Conservation (phyloP, 2,797 vertebrate species). For the Clarias pachynema region DNA sequence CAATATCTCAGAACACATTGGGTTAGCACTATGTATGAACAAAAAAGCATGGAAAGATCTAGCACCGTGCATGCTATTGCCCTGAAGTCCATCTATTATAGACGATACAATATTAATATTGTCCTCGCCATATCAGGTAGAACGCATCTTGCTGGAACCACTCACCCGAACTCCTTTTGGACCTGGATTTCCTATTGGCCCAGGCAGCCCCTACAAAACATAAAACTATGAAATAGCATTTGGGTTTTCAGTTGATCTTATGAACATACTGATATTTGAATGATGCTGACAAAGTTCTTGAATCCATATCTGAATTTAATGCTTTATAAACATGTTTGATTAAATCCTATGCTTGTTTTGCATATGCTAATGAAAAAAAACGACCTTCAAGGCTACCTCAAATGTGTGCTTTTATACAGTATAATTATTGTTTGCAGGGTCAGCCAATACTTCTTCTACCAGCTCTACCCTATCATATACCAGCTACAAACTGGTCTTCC, state of each 20-base stretch:
- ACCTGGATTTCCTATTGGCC: conserved; percentile 87
- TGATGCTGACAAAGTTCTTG: neutral
- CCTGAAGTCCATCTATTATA: neutral
- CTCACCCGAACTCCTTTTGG: conserved; percentile 92
- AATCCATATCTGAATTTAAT: conserved; percentile 22
- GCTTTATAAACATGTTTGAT: neutral
- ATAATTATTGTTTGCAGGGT: neutral
- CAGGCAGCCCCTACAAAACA: conserved; percentile 91
- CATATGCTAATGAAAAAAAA: neutral
- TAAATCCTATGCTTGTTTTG: neutral
- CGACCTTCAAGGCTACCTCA: neutral
- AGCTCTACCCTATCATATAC: neutral
- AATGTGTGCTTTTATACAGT: neutral
- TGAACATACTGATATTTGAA: neutral
- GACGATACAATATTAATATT: neutral
- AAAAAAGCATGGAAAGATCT: neutral
- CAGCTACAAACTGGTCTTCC: neutral
- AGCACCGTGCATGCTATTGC: neutral
- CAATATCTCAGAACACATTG: neutral
- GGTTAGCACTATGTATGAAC: neutral
- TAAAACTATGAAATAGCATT: conserved; percentile 54
- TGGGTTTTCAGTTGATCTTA: conserved; percentile 39
- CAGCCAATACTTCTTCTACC: neutral
- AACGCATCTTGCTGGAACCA: conserved; percentile 32
- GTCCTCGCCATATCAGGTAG: neutral